Percentiles rank a stretch among this genome's conserved stretches.
Conservation (phyloP, 2,888 invertebrate species). For the Beris morrisii region DNA sequence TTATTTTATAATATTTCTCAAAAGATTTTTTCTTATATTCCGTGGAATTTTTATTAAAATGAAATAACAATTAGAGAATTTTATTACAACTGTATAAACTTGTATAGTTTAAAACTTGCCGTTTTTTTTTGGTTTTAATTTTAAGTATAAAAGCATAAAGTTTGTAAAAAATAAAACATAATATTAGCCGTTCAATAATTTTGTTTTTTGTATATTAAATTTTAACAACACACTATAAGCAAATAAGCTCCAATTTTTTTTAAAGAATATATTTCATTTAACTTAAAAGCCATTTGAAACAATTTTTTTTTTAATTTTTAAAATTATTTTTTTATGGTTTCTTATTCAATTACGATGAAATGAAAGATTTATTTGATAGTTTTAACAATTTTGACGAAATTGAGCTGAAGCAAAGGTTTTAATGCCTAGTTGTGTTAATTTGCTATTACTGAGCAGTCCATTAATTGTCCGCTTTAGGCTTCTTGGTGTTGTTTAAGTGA, state of each 20-base stretch:
- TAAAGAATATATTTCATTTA: slow-evolving; percentile 9
- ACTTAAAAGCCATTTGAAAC: slow-evolving; percentile 2
- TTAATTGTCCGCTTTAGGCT: slow-evolving; percentile 12
- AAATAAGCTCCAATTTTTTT: slow-evolving; percentile 19
- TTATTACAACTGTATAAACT: slow-evolving; percentile 8
- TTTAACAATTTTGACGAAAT: background rate
- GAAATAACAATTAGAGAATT: slow-evolving; percentile 16
- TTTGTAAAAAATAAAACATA: slow-evolving; percentile 6
- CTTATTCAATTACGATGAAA: background rate
- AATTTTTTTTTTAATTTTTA: background rate
- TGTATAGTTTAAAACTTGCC: background rate
- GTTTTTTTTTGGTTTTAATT: background rate
- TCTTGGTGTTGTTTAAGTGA: background rate
- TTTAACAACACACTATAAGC: slow-evolving; percentile 23
- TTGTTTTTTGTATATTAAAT: slow-evolving; percentile 1
- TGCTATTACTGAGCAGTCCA: background rate
- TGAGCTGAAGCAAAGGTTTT: background rate
- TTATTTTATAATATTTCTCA: slow-evolving; percentile 4
- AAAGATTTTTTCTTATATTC: slow-evolving; percentile 9
- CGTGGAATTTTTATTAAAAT: slow-evolving; percentile 3
- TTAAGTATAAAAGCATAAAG: slow-evolving; percentile 3
- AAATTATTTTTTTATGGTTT: slow-evolving; percentile 7
- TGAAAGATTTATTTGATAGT: background rate
- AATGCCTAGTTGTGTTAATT: background rate
- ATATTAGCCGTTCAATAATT: background rate